These are phyloP conservation scores for Bimastos eiseni DNA, from an alignment of 2,888 invertebrate genomes.

Conservation along the genomic window DNA sequence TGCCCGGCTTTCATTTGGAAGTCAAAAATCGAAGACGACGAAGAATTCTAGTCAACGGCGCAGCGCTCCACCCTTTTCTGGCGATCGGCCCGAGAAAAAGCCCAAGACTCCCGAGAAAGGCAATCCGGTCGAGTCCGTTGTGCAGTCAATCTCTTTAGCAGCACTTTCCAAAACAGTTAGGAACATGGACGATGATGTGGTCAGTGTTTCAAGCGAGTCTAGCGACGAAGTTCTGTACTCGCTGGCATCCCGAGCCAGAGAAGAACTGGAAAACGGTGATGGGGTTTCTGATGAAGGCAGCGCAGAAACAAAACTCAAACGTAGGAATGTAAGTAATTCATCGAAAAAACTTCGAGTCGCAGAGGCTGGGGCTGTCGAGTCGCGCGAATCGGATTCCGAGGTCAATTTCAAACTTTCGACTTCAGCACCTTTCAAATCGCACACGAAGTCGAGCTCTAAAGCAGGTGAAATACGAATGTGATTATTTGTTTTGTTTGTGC, in stretches of 20 bases:
- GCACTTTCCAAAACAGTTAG: not conserved
- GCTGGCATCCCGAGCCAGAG: not conserved
- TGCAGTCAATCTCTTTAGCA: not conserved
- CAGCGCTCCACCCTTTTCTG: not conserved
- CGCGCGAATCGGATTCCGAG: slow-evolving; percentile 29
- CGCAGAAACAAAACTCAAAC: not conserved
- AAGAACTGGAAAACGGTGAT: not conserved
- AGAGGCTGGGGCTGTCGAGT: not conserved
- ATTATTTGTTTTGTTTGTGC: not conserved
- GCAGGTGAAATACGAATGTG: slow-evolving; percentile 2
- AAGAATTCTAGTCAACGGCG: not conserved
- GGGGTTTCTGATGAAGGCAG: not conserved
- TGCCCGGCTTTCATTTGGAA: not conserved
- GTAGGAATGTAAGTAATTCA: not conserved
- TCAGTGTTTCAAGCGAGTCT: slow-evolving; percentile 20
- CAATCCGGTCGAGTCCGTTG: not conserved
- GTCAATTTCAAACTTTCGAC: slow-evolving; percentile 29
- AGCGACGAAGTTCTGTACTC: slow-evolving; percentile 40
- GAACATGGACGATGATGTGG: not conserved
- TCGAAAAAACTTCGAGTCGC: slow-evolving; percentile 6
- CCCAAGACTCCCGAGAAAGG: not conserved
- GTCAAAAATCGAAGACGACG: not conserved
- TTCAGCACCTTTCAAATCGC: slow-evolving; percentile 25
- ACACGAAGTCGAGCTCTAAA: not conserved
- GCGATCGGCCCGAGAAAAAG: not conserved